Base-by-base conservation (phyloP, 2,113 vertebrate genomes). In the Cochlearius cochlearius region DNA sequence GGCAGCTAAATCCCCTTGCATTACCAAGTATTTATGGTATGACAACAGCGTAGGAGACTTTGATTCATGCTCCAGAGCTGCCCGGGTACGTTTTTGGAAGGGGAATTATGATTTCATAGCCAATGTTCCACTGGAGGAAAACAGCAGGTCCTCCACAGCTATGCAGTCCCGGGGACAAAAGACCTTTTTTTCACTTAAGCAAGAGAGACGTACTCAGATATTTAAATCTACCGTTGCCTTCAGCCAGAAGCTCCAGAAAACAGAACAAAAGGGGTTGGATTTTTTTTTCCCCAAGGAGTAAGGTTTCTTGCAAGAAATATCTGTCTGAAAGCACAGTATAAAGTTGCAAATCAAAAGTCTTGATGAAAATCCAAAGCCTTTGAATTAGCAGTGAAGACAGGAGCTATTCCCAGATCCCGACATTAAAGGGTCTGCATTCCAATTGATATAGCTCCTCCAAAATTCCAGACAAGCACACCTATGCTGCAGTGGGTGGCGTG, bases 401-500 rank as follows among this genome's bases (percentile, higher is more conserved):
- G 32, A 85, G 18, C 8, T 17, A 4, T 20, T 56, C 45, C 60
- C 60, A 85, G 56, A 68, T 41, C 13, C 34, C 1, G 0, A 7
- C 0, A 0, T 15, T 30, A 19, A 47, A 64, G 55, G 38, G 8
- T 21, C 49, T 38, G 53, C 10, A 8, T 30, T 12, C 34, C 38
- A 34, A 39, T 16, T 2, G 1, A 2, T 3, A 32, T 5, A 2
- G 1, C 9, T 52, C 7, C 74, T 13, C n/a, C 4, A 1, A 75
- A 64, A 47, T 41, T 34, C 58, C 4, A 7, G 36, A 19, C 0
- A 1, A 55, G 47, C 17, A n/a, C 47, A 55, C 11, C 43, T 50
- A 43, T 2, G 11, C 23, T 3, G 16, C 2, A 1, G 27, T 1
- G 1, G 25, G 23, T 5, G 1, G 30, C 0, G 0, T 4, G 13